Base-by-base conservation (phyloP, 2,113 vertebrate genomes). In the Myotis brandtii region DNA sequence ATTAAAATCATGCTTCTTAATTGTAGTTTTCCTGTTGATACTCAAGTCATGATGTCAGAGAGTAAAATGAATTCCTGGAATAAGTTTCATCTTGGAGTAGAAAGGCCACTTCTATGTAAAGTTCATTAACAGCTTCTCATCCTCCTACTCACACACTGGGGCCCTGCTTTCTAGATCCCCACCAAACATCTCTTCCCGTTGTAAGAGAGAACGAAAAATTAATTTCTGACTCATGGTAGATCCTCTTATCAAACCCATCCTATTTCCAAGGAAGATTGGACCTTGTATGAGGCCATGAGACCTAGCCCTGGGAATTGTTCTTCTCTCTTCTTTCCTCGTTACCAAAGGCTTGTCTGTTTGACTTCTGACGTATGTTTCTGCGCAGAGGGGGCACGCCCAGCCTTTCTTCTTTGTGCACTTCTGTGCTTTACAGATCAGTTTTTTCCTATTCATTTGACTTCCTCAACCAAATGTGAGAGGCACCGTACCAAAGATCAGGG, bases 1-100 rank as follows among this genome's bases (percentile, higher is more conserved):
- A 83, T 92, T 89, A 84, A 95, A 95, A 66, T 90, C 37, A 56
- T 79, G 43, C 37, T 73, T 91, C 62, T 93, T 52, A 54, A 40
- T 79, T 76, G 72, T 85, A 81, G 9, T 91, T 97, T 95, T 85
- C 46, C 43, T 73, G 16, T 86, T 80, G 52, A 86, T 80, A 56
- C 9, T 72, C 46, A 23, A 81, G 73, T 81, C 30, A 9, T 75
- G 10, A 52, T 88, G 13, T 93, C 77, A 92, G 70, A 80, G 67
- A 90, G 46, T 46, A 75, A 77, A 90, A 48, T 32, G 50, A 86
- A 32, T 64, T 87, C 56, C 62, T 92, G 25, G 13, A 84, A 59
- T 52, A 79, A 54, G 30, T 20, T 34, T 83, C 25, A 32, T 70
- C 17, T n/a, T 50, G 11, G 48, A 73, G 32, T 56, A 40, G 73